Evolutionary conservation across 2,888 invertebrate species (phyloP).

Genomic region (Coenonympha glycerion): DNA sequence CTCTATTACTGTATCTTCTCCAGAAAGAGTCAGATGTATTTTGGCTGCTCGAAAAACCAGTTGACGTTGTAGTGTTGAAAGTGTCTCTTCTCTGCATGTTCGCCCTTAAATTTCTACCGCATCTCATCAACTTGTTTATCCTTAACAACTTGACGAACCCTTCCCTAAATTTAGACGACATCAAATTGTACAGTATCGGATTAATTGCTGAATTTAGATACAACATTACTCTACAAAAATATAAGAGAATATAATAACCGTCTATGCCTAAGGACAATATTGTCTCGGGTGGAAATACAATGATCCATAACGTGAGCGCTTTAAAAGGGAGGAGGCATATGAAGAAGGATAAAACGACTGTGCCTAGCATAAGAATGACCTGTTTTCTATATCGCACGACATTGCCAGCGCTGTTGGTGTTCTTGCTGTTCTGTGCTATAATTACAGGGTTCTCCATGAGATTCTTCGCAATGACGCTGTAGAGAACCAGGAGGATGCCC

Average conservation of each 20-base stretch:
- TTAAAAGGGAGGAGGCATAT: slow-evolving; percentile 92
- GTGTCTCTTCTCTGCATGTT: slow-evolving; percentile 80
- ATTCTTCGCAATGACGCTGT: slow-evolving; percentile 89
- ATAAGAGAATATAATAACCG: slow-evolving; percentile 87
- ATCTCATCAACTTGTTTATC: slow-evolving; percentile 64
- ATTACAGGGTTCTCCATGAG: slow-evolving; percentile 87
- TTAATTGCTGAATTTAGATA: slow-evolving; percentile 94
- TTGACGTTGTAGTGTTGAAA: slow-evolving; percentile 79
- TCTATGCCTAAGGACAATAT: slow-evolving; percentile 83
- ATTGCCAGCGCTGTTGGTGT: slow-evolving; percentile 66
- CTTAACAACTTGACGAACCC: slow-evolving; percentile 82
- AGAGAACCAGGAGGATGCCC: slow-evolving; percentile 85
- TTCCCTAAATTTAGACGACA: slow-evolving; percentile 92
- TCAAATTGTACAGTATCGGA: slow-evolving; percentile 92
- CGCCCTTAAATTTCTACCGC: slow-evolving; percentile 59
- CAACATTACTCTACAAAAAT: slow-evolving; percentile 90
- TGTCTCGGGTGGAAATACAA: slow-evolving; percentile 83
- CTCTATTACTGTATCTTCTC: slow-evolving; percentile 76
- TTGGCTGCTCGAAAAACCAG: slow-evolving; percentile 76
- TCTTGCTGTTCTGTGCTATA: slow-evolving; percentile 77
- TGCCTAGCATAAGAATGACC: slow-evolving; percentile 91
- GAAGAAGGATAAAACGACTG: slow-evolving; percentile 93
- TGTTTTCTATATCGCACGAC: slow-evolving; percentile 85
- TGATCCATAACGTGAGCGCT: slow-evolving; percentile 90
- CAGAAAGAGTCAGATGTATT: slow-evolving; percentile 78